Percentiles rank a stretch among this genome's conserved stretches.
phyloP scores from a whole-genome alignment of 2,888 invertebrate species.

The Meganola albula region DNA sequence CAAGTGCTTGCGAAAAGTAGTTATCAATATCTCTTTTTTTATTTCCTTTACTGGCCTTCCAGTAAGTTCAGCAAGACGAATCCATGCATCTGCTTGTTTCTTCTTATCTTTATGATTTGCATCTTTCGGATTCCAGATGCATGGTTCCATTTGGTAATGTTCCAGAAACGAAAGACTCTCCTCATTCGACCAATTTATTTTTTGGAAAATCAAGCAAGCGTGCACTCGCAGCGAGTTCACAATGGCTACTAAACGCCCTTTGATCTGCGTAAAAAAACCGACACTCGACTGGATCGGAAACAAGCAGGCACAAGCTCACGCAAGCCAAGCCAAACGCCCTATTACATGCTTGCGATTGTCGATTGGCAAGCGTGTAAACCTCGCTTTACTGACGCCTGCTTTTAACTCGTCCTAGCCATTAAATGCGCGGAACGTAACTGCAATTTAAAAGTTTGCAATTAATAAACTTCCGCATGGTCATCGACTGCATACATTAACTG shows the following conservation, averaged over 20 bases:
- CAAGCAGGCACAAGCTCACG: conserved; percentile 22
- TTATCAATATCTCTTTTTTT: conserved; percentile 19
- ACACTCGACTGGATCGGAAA: conserved; percentile 16
- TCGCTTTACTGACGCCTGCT: no score
- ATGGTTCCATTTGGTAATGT: conserved; percentile 20
- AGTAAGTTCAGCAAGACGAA: conserved; percentile 14
- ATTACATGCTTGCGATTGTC: conserved; percentile 27
- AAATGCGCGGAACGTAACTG: no score
- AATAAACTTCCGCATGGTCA: no score
- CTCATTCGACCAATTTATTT: conserved; percentile 16
- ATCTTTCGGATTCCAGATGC: conserved; percentile 23
- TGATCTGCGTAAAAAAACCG: conserved; percentile 22
- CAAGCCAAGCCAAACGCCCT: conserved; percentile 30
- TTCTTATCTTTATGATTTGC: conserved; percentile 21
- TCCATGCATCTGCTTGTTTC: conserved; percentile 20
- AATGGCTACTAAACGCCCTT: conserved; percentile 20
- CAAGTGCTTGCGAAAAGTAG: conserved; percentile 17
- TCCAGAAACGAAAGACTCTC: conserved; percentile 17
- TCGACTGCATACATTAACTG: no score
- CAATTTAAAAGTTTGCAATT: no score
- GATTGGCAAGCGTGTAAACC: no score
- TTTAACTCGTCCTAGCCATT: no score
- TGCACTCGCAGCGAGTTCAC: no score
- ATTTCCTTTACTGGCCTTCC: conserved; percentile 16
- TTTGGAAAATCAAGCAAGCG: conserved; percentile 12